These are phyloP conservation scores for Halocaridina rubra DNA, from an alignment of 2,888 invertebrate genomes.

Conservation along the genomic window DNA sequence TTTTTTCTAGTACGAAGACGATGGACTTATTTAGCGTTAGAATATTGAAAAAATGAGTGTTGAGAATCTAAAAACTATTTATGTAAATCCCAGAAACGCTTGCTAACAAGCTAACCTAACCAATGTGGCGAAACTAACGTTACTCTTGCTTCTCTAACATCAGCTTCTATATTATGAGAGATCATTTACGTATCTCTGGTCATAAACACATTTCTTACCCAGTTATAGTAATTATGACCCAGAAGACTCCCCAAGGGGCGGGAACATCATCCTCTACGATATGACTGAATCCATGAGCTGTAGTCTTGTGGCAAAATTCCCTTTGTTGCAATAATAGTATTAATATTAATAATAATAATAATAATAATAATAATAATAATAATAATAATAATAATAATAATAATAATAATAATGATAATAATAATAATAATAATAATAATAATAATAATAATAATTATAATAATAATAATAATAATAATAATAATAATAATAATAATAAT, in stretches of 20 bases:
- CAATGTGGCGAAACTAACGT: neutral
- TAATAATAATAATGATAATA: too few species aligned
- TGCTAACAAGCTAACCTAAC: neutral
- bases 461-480: too few species aligned
- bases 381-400: too few species aligned
- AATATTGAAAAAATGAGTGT: neutral
- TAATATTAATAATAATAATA: too few species aligned
- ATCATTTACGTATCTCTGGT: neutral
- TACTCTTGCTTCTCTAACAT: neutral
- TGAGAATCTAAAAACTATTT: neutral
- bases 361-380: too few species aligned
- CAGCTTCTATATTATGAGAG: neutral
- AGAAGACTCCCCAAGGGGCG: slow-evolving; percentile 14
- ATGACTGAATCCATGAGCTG: slow-evolving; percentile 53
- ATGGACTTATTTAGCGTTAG: too few species aligned
- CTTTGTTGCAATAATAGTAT: too few species aligned
- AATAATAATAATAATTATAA: too few species aligned
- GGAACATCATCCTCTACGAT: slow-evolving; percentile 16
- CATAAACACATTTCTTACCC: too few species aligned
- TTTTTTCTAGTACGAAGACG: too few species aligned
- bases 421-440: too few species aligned
- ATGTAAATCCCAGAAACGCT: neutral
- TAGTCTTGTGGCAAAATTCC: slow-evolving; percentile 43
- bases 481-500: too few species aligned
- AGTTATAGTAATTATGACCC: slow-evolving; percentile 28